Conservation (phyloP, 1,140 invertebrate genomes). For the Pseudomyrmex flavicornis region DNA sequence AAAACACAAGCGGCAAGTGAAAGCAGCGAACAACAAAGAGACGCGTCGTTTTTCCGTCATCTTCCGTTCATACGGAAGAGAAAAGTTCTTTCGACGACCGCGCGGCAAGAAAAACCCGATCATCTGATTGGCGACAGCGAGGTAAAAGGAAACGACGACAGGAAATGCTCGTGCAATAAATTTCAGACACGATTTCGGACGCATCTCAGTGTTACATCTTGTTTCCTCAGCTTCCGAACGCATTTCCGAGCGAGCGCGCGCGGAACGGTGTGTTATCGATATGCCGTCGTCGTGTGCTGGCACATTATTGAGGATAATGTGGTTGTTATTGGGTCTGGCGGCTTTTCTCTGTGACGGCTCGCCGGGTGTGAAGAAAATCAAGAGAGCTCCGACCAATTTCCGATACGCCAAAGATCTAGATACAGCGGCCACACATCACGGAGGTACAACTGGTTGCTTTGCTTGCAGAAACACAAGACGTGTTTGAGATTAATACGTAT, state of each 20-base stretch:
- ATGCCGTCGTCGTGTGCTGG: neutral
- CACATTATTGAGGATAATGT: neutral
- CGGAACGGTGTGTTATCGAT: neutral
- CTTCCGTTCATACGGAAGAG: constrained; percentile 37
- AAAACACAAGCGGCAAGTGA: constrained; percentile 49
- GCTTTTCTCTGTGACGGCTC: neutral
- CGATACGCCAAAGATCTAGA: constrained; percentile 65
- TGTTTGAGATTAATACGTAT: neutral
- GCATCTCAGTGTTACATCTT: constrained; percentile 57
- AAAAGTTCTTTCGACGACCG: constrained; percentile 41
- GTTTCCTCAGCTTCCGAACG: neutral
- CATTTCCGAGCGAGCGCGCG: neutral
- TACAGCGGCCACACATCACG: constrained; percentile 71
- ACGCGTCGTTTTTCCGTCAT: constrained; percentile 35
- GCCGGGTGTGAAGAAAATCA: constrained; percentile 54
- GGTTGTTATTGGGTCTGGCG: constrained; percentile 26
- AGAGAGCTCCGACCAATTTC: constrained; percentile 65
- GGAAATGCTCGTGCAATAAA: constrained; percentile 58
- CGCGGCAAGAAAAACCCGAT: constrained; percentile 32
- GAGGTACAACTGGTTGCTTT: constrained; percentile 43
- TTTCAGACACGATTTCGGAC: constrained; percentile 5
- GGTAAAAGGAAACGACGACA: constrained; percentile 33
- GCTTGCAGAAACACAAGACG: neutral
- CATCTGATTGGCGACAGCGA: neutral
- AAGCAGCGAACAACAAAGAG: constrained; percentile 44